phyloP scores from a whole-genome alignment of 2,797 vertebrate species.

The Phoxinus dragarum region DNA sequence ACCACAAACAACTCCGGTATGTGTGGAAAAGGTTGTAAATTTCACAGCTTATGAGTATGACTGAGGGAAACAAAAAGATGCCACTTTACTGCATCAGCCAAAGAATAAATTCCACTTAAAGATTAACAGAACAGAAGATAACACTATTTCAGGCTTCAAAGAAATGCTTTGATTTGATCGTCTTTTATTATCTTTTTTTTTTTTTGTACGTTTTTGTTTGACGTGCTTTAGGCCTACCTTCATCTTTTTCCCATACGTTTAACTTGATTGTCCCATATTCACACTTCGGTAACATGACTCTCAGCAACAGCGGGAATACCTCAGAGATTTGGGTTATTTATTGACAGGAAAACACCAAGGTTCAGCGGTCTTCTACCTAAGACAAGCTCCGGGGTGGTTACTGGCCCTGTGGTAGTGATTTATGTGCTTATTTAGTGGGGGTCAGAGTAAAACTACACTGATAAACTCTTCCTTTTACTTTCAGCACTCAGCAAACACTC shows the following conservation, averaged over 20 bases:
- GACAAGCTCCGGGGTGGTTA: constrained; percentile 11
- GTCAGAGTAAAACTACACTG: constrained; percentile 30
- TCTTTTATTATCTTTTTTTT: background rate
- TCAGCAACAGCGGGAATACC: background rate
- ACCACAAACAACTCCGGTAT: constrained; percentile 60
- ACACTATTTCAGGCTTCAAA: background rate
- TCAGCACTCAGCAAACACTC: background rate
- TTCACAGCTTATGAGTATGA: constrained; percentile 40
- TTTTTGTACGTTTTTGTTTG: background rate
- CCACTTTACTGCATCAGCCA: background rate
- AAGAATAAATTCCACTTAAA: background rate
- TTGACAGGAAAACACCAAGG: constrained; percentile 22
- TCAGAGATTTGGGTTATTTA: constrained; percentile 43
- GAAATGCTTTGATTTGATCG: background rate
- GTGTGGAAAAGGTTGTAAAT: constrained; percentile 49
- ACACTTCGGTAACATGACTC: constrained; percentile 26
- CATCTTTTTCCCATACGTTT: constrained; percentile 36
- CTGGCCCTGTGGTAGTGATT: constrained; percentile 36
- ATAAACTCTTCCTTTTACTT: constrained; percentile 27
- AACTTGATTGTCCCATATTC: constrained; percentile 23
- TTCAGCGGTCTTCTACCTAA: constrained; percentile 27
- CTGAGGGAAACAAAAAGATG: constrained; percentile 2
- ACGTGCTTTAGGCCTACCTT: background rate
- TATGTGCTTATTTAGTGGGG: constrained; percentile 44
- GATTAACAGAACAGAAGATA: background rate